These are phyloP conservation scores for Nasonia longicornis DNA, from an alignment of 1,140 invertebrate species.

Conservation along the genomic window DNA sequence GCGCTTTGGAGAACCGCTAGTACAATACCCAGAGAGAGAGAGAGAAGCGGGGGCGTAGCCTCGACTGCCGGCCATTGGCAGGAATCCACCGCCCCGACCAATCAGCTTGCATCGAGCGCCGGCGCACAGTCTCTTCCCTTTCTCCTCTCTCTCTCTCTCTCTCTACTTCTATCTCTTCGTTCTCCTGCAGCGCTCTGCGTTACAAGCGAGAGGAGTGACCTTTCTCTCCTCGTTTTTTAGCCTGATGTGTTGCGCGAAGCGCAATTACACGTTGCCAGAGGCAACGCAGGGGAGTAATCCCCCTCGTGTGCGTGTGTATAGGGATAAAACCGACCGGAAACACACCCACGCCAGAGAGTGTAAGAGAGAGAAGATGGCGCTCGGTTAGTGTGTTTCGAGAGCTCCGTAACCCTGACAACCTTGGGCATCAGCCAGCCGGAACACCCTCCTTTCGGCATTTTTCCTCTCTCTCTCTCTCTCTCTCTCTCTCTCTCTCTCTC, in stretches of 20 bases:
- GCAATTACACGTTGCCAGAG: neutral
- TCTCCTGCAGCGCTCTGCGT: neutral
- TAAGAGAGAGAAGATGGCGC: slow-evolving; percentile 63
- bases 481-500: neutral
- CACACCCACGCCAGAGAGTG: slow-evolving; percentile 33
- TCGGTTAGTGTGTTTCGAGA: slow-evolving; percentile 66
- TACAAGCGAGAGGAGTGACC: neutral
- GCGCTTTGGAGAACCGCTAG: neutral
- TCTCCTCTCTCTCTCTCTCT: slow-evolving; percentile 45
- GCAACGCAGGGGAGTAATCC: slow-evolving; percentile 8
- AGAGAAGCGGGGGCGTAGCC: slow-evolving; percentile 5
- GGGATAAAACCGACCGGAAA: slow-evolving; percentile 2
- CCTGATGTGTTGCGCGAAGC: neutral
- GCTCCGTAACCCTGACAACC: slow-evolving; percentile 67
- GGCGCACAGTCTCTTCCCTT: slow-evolving; percentile 15
- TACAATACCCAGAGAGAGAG: too few relatives aligned
- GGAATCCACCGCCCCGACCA: slow-evolving; percentile 48
- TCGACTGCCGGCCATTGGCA: slow-evolving; percentile 23
- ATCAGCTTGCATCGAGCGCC: slow-evolving; percentile 53
- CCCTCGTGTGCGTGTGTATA: neutral
- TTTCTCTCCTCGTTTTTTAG: neutral
- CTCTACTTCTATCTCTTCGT: neutral
- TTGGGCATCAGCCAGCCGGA: slow-evolving; percentile 56
- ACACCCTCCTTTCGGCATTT: neutral
- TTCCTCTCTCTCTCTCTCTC: neutral